These are phyloP conservation scores for Drosophila barbarae DNA, from an alignment of 2,888 invertebrate genomes.

Conservation along the genomic window DNA sequence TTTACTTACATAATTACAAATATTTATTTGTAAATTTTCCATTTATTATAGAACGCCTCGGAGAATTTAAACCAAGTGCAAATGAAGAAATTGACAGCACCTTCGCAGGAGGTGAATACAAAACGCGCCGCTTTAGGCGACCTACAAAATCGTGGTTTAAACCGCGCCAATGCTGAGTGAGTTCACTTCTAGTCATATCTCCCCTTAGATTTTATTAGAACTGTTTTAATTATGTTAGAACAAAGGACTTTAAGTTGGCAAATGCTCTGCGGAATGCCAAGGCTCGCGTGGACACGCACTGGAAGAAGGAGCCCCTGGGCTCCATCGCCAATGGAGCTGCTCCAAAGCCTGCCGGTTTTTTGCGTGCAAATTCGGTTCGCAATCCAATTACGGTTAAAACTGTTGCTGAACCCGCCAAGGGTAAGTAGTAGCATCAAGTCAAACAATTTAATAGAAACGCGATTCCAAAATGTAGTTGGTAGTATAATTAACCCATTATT, in stretches of 20 bases:
- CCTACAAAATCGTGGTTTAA: constrained; percentile 80
- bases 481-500: not conserved
- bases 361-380: constrained; percentile 75
- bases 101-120: constrained; percentile 63
- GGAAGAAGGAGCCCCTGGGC: constrained; percentile 73
- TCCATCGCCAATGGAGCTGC: constrained; percentile 30
- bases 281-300: constrained; percentile 77
- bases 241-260: constrained; percentile 69
- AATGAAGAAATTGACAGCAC: constrained; percentile 72
- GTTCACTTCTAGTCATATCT: constrained; percentile 18
- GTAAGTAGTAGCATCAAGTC: constrained; percentile 43
- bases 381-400: constrained; percentile 20
- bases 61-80: constrained; percentile 70
- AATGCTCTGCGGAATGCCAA: constrained; percentile 76
- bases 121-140: constrained; percentile 81
- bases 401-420: constrained; percentile 38
- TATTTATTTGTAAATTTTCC: not conserved
- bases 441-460: not conserved
- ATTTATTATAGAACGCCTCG: constrained; percentile 68
- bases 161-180: constrained; percentile 73
- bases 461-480: too few relatives aligned
- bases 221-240: constrained; percentile 37
- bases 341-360: constrained; percentile 27
- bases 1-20: too few relatives aligned
- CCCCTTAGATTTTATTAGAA: not conserved